These are phyloP conservation scores for Synergus japonicus DNA, from an alignment of 2,888 invertebrate species.

Conservation along the genomic window DNA sequence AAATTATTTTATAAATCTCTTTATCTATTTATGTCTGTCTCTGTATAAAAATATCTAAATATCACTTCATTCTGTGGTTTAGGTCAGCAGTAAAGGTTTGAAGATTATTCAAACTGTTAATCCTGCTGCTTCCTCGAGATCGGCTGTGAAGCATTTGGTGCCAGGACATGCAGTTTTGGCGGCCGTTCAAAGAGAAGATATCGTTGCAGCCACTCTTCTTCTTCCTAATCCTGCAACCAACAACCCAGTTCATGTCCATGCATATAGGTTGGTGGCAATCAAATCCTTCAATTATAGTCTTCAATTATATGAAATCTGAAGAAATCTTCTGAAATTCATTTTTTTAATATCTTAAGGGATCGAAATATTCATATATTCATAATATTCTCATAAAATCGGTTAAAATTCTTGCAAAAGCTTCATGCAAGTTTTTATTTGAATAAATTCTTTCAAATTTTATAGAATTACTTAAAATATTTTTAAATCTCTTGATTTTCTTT, in stretches of 20 bases:
- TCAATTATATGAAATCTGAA: too few species aligned
- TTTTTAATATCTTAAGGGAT: too few species aligned
- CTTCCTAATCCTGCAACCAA: slow-evolving; percentile 96
- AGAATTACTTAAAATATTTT: too few species aligned
- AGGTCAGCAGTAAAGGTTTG: slow-evolving; percentile 93
- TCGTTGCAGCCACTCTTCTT: slow-evolving; percentile 94
- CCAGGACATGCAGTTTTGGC: slow-evolving; percentile 96
- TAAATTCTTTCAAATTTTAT: too few species aligned
- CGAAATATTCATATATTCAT: too few species aligned
- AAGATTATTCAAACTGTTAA: slow-evolving; percentile 92
- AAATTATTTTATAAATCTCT: neutral
- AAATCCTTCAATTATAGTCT: too few species aligned
- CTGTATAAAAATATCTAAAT: neutral
- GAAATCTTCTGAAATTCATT: too few species aligned
- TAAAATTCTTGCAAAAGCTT: too few species aligned
- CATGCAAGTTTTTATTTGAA: too few species aligned
- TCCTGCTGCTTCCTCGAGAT: slow-evolving; percentile 74
- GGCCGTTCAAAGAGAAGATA: slow-evolving; percentile 93
- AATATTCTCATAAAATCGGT: too few species aligned
- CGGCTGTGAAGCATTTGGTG: slow-evolving; percentile 94
- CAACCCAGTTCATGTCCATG: slow-evolving; percentile 97
- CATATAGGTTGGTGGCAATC: slow-evolving; percentile 79
- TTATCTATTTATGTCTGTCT: neutral
- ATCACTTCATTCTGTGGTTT: slow-evolving; percentile 53
- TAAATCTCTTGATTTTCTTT: too few species aligned